Base-by-base conservation (phyloP, 2,113 vertebrate species). In the Puntigrus tetrazona region DNA sequence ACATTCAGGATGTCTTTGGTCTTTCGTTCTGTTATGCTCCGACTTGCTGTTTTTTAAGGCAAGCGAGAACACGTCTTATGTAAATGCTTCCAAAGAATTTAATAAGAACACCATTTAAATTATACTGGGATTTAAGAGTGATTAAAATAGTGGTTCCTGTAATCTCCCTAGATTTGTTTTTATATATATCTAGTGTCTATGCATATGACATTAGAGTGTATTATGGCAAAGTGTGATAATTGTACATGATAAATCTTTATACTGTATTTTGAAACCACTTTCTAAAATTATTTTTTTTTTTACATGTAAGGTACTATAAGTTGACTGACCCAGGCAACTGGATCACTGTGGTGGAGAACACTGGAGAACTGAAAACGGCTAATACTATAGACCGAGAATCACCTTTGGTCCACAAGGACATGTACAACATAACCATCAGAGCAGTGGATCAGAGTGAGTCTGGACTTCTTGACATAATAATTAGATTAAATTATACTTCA, bases 361-460 rank as follows among this genome's bases (percentile, higher is more conserved):
- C 92, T 0, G 96, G 96, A 18, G 82, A 93, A 78, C 90, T 97
- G 91, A 94, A 45, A 87, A 94, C 93, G 2, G 0, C 90, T 8
- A 94, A 90, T 90, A 57, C 90, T 10, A 88, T 96, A 55, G 96
- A 96, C 73, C 89, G 95, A 86, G 96, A 97, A 82, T 88, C 94
- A 18, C 86, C 86, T 70, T 92, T 95, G 79, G 93, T 96, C 65
- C 91, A 84, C 80, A 88, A 92, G n/a, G 91, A 94, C 61, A 78
- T 72, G 34, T 93, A 92, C 80, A 91, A 87, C 74, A 89, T 93
- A n/a, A 91, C 85, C 2, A 63, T 92, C 67, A 88, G 83, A 73
- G 91, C 90, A 8, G 88, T 92, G 34, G 91, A 92, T 45, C 38
- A n/a, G 13, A 91, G 91, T 92, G 67, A 89, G 91, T 86, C 57